These are phyloP conservation scores for Leptopilina syphax DNA, from an alignment of 2,888 invertebrate species.

Conservation along the genomic window DNA sequence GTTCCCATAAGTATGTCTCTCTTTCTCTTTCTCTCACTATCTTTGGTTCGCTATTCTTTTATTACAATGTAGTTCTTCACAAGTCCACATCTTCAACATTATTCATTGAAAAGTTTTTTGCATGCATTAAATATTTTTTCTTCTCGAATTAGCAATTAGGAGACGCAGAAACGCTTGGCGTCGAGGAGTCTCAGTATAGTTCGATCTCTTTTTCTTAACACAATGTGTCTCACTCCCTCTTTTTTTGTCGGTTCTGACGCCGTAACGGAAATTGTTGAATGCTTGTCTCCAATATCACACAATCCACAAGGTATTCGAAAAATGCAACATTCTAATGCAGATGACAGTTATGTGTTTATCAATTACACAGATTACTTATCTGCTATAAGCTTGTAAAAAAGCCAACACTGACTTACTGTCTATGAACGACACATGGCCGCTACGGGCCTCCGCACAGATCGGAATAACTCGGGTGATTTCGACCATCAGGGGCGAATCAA, in stretches of 20 bases:
- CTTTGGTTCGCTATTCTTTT: neutral
- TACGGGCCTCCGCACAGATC: slow-evolving; percentile 64
- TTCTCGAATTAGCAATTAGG: neutral
- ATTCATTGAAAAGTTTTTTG: neutral
- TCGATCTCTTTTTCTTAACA: slow-evolving; percentile 8
- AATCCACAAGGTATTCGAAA: neutral
- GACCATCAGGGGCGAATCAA: slow-evolving; percentile 48
- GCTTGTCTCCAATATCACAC: slow-evolving; percentile 22
- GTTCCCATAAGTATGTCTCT: slow-evolving; percentile 1
- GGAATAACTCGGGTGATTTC: slow-evolving; percentile 49
- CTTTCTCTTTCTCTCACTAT: neutral
- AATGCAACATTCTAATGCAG: slow-evolving; percentile 35
- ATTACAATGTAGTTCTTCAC: neutral
- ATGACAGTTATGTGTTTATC: slow-evolving; percentile 26
- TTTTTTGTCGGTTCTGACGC: slow-evolving; percentile 17
- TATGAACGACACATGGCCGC: slow-evolving; percentile 72
- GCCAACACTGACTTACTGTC: slow-evolving; percentile 70
- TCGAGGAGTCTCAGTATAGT: slow-evolving; percentile 22
- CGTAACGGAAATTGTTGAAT: slow-evolving; percentile 38
- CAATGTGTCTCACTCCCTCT: slow-evolving; percentile 18
- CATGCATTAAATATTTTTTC: neutral
- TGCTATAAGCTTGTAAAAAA: slow-evolving; percentile 60
- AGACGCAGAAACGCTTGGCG: slow-evolving; percentile 32
- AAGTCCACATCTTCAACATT: neutral
- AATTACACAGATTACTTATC: slow-evolving; percentile 50